Base-by-base conservation (phyloP, 2,888 invertebrate species). In the Chloroclysta siterata region DNA sequence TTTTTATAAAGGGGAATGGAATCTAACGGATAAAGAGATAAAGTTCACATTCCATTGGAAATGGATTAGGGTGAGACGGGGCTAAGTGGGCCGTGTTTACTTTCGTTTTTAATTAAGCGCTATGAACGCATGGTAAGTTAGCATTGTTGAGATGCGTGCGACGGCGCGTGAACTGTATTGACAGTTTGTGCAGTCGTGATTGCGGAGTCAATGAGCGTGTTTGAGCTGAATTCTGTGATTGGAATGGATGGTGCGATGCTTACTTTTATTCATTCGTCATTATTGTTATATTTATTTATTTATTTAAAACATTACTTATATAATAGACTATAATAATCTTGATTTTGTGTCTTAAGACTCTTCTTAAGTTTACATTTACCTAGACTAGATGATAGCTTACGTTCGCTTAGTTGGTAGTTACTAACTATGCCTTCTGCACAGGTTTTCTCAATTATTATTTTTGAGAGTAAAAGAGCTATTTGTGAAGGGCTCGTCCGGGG, bases 101-200 rank as follows among this genome's bases (percentile, higher is more conserved):
- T 65, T 65, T 65, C 61, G 58, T 52, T 65, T 65, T 65, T 65
- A 65, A 65, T 65, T 61, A 65, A 54, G 53, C 58, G 14, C 60
- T 44, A 48, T 28, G 61, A 54, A 41, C 60, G 57, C 65, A 57
- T 48, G 58, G 60, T 15, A 51, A 58, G 61, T 58, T 51, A 22
- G 58, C 58, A 61, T 65, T 61, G 61, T 65, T 51, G 36, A 17
- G 56, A 53, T 36, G 46, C 33, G 51, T 65, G 54, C 58, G 52
- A 5, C 33, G 65, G 29, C 13, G 54, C 52, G 65, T 58, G 48
- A 39, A 13, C 53, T 60, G 60, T 60, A 61, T 65, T 65, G 65
- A 60, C 61, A 57, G 51, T 53, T 47, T 55, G 14, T 41, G 51
- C 42, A 47, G 39, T 53, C 64, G 57, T 47, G 60, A 61, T 58